Conservation (phyloP, 2,113 vertebrate species). For the Dinomys branickii region DNA sequence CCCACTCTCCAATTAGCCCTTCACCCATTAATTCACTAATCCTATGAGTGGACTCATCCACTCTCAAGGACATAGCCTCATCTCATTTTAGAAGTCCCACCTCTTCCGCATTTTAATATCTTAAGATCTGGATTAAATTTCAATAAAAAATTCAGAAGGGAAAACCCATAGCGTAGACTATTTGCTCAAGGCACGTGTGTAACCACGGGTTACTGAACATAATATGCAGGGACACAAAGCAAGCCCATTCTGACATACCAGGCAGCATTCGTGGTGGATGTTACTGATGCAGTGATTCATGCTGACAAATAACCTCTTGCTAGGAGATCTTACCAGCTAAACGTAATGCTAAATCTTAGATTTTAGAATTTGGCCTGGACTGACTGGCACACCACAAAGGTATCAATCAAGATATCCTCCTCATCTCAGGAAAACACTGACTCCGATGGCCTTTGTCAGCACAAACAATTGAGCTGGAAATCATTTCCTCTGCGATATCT, state of each 20-base stretch:
- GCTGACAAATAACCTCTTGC: background rate
- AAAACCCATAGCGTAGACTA: background rate
- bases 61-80: background rate
- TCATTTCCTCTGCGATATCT: background rate
- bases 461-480: background rate
- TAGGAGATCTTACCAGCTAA: background rate
- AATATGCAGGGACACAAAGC: background rate
- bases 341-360: background rate
- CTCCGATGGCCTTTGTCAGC: background rate
- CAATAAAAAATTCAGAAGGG: background rate
- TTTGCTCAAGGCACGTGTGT: background rate
- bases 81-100: too few species aligned
- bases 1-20: rapidly evolving
- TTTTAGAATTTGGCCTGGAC: background rate
- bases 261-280: background rate
- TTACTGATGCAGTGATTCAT: background rate
- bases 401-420: background rate
- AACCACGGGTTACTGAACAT: background rate
- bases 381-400: background rate
- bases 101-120: background rate
- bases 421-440: background rate
- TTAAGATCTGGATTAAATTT: background rate
- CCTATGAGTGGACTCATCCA: background rate
- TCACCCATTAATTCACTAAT: background rate
- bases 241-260: background rate